Evolutionary conservation across 2,113 vertebrate genomes (phyloP).

Genomic region (Mobula birostris): DNA sequence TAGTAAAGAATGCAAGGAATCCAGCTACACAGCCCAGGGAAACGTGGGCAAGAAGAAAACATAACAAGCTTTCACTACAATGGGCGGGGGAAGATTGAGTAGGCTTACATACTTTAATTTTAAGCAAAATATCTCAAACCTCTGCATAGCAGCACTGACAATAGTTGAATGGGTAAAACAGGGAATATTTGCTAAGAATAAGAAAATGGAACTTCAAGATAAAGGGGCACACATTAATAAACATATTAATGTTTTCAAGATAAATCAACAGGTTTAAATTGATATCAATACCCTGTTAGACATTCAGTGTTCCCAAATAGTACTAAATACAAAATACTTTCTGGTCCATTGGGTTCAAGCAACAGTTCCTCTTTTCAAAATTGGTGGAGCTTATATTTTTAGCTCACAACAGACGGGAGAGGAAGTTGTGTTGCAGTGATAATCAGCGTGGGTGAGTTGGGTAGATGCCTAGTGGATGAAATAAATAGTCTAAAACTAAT

Average conservation of each 20-base stretch:
- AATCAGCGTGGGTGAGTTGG: background rate
- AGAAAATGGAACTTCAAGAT: background rate
- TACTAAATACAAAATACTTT: background rate
- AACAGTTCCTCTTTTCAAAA: constrained; percentile 24
- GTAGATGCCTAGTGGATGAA: background rate
- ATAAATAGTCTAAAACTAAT: background rate
- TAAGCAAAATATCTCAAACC: background rate
- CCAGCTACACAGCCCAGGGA: background rate
- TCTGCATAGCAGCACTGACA: background rate
- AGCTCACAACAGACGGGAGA: background rate
- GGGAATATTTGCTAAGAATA: background rate
- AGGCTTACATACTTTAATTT: background rate
- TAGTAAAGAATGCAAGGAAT: background rate
- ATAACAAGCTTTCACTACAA: background rate
- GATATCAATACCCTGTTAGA: background rate
- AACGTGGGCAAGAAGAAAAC: no score
- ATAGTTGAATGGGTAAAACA: background rate
- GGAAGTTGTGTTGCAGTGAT: constrained; percentile 10
- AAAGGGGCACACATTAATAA: background rate
- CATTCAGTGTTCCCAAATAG: background rate
- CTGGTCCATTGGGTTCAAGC: background rate
- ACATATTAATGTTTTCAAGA: background rate
- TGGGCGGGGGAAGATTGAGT: background rate
- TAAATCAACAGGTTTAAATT: background rate
- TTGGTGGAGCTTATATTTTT: constrained; percentile 18